Evolutionary conservation across 2,888 invertebrate species (phyloP).

Genomic region (Platycheirus rosarum): DNA sequence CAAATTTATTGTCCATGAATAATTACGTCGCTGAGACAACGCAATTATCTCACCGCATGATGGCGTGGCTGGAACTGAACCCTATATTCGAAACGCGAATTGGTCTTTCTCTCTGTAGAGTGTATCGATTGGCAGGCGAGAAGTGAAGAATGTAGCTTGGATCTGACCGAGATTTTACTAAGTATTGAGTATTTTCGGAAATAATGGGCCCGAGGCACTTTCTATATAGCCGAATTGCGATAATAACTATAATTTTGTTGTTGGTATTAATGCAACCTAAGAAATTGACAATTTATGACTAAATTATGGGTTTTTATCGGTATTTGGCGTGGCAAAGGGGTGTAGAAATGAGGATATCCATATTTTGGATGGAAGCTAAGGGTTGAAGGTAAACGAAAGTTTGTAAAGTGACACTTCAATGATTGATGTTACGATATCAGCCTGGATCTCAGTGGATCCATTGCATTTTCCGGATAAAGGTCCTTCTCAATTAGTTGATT

Average conservation of each 20-base stretch:
- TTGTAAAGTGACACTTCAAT: background rate
- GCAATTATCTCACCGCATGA: conserved; percentile 79
- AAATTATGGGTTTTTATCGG: conserved; percentile 40
- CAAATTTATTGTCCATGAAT: conserved; percentile 81
- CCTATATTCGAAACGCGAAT: conserved; percentile 72
- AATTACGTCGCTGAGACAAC: conserved; percentile 78
- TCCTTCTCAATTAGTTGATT: no score
- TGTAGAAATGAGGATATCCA: conserved; percentile 24
- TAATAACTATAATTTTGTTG: conserved; percentile 58
- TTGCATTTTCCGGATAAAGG: no score
- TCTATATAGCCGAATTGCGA: conserved; percentile 29
- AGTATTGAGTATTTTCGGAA: conserved; percentile 78
- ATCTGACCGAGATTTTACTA: conserved; percentile 76
- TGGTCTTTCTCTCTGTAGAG: conserved; percentile 77
- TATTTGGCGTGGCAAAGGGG: conserved; percentile 22
- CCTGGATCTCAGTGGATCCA: no score
- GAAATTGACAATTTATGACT: conserved; percentile 76
- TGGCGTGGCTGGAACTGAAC: conserved; percentile 47
- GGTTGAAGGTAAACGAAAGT: background rate
- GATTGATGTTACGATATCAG: no score
- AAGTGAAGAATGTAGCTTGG: conserved; percentile 69
- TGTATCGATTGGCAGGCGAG: background rate
- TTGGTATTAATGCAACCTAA: conserved; percentile 75
- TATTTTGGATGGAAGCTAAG: background rate
- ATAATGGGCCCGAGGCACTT: conserved; percentile 16